Evolutionary conservation across 2,888 invertebrate species (phyloP).

Genomic region (Poecilobothrus nobilitatus): DNA sequence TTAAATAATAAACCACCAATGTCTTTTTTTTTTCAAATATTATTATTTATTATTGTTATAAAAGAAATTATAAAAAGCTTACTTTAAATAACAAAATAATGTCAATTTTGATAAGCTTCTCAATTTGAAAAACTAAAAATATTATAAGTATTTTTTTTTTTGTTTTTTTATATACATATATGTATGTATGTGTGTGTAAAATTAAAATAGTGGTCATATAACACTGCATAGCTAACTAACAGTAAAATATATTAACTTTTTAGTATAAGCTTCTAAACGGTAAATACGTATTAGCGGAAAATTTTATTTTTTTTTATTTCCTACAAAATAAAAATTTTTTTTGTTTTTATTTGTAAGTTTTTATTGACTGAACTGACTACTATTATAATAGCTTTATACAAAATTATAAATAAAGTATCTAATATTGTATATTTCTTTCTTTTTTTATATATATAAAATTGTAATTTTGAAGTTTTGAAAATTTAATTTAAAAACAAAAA

Average conservation of each 20-base stretch:
- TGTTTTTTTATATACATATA: too few species aligned
- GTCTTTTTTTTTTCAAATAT: too few species aligned
- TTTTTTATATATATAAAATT: too few species aligned
- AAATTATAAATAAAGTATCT: too few species aligned
- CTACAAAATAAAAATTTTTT: neutral
- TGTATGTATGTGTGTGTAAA: neutral
- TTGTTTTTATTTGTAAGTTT: neutral
- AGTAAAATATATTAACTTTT: neutral
- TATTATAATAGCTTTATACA: too few species aligned
- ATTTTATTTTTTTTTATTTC: neutral
- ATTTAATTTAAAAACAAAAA: too few species aligned
- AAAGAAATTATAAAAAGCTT: neutral
- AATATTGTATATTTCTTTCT: too few species aligned
- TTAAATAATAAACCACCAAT: too few species aligned
- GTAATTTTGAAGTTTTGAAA: too few species aligned
- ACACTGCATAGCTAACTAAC: neutral
- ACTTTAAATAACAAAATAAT: neutral
- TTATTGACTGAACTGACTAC: too few species aligned
- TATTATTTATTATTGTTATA: neutral
- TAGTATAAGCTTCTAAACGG: neutral
- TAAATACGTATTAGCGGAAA: neutral
- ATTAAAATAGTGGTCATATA: neutral
- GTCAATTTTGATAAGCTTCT: conserved; percentile 1
- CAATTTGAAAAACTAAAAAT: neutral
- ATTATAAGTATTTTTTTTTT: neutral